Base-by-base conservation (phyloP, 1,140 invertebrate species). In the Aporrectodea caliginosa region DNA sequence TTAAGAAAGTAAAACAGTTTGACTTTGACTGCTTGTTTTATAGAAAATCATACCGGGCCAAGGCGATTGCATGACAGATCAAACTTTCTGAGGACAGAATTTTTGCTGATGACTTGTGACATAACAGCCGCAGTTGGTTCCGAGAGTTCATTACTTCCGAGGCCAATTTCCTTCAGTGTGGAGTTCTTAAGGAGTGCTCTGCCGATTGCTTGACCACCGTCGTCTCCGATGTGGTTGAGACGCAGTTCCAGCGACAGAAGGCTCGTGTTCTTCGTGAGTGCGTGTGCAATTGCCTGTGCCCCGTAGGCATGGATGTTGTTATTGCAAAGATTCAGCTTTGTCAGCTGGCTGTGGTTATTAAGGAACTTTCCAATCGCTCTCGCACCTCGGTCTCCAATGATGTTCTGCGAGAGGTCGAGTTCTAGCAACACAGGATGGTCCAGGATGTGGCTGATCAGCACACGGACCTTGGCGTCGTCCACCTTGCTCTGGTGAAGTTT, bases 331-430 rank as follows among this genome's bases (percentile, higher is more conserved):
- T 86, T 86, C 32, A 89, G 81, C 69, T 82, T 84, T 31, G 83
- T 83, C 1, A 88, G 80, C 79, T 85, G 82, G 69, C 84, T 86
- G 82, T 86, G 85, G 71, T 85, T 87, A 82, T 88, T 88, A n/a
- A 89, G 80, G 78, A 88, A 86, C 81, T 88, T 88, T 69, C 87
- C 87, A 68, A 89, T 83, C 2, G 87, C 88, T 68, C 87, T 81
- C 29, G 86, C 86, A 22, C 88, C 88, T 16, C 86, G 80, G 77
- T 88, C 87, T 33, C 86, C 82, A 69, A 89, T 89, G 32, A 84
- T 78, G 80, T 89, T 89, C 81, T 89, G 87, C 22, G 87, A 88
- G 22, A 89, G 80, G 81, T 89, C 87, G 43, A 89, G 82, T 77
- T 86, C 85, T 27, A 81, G 78, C 1, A 89, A 80, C 22, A 83